Conservation (phyloP, 2,797 vertebrate species). For the Meda fulgida region DNA sequence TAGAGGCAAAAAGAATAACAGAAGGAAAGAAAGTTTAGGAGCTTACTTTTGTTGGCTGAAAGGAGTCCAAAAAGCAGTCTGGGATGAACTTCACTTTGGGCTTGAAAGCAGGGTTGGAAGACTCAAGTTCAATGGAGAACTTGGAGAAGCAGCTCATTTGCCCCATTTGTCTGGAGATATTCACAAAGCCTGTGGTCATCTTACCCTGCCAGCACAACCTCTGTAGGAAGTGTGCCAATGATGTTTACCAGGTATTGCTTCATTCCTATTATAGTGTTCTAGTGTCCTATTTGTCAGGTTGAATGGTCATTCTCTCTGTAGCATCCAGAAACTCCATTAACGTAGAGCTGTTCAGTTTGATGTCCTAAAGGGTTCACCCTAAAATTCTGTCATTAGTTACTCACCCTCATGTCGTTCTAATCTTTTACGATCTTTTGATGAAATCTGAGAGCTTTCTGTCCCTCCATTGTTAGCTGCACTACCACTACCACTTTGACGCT, state of each 20-base stretch:
- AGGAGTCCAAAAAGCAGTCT: slow-evolving; percentile 20
- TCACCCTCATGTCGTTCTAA: no score
- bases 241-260: slow-evolving; percentile 82
- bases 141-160: slow-evolving; percentile 85
- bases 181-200: slow-evolving; percentile 85
- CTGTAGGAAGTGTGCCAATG: slow-evolving; percentile 83
- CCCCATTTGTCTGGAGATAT: slow-evolving; percentile 79
- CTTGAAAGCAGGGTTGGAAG: slow-evolving; percentile 82
- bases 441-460: no score
- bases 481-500: no score
- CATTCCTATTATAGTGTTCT: not conserved
- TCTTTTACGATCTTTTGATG: no score
- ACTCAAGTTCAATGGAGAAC: slow-evolving; percentile 82
- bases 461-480: no score
- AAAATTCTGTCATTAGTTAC: no score
- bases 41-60: not conserved
- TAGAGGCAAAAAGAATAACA: not conserved
- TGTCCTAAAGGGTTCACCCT: not conserved
- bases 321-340: not conserved
- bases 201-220: slow-evolving; percentile 87
- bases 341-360: not conserved
- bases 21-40: not conserved
- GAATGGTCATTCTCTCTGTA: not conserved
- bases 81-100: slow-evolving; percentile 86
- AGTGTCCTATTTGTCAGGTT: not conserved